Evolutionary conservation across 1,140 invertebrate species (phyloP), one percentile per base, ranked within the genome.

Genomic region (Pseudoatta argentina): DNA sequence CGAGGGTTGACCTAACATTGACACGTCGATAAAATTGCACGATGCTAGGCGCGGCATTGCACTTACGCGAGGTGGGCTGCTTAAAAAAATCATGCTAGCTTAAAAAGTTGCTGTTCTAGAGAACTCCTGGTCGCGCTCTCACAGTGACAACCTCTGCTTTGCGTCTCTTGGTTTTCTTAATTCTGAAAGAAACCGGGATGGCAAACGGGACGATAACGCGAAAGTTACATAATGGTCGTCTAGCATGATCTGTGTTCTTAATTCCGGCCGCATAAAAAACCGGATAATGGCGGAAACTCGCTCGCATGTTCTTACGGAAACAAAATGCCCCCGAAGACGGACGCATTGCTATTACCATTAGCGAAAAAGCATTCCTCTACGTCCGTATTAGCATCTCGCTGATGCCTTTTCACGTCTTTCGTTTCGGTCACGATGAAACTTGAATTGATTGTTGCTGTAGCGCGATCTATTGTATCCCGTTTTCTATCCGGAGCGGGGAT

Each of bases 221-320:
- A 83, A 61, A 73, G 69, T 83, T 83, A 83, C 39, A 83, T 34
- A 72, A 83, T 34, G 69, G 79, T 82, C 79, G 79, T 73, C 69
- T 61, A 27, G 57, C 69, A 83, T 83, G 79, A 83, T 83, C 79
- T 61, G 79, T 83, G 69, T 75, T 83, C 79, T 83, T 83, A 83
- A 83, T 83, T 83, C 69, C 69, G 69, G 39, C 39, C 18, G 55
- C 63, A 83, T 83, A 83, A 83, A 83, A 83, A 83, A 55, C 24
- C 69, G 69, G 69, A 75, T 83, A 83, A 83, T 83, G 79, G 79
- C 69, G 24, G 79, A 75, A 75, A 63, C 55, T 83, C 34, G 53
- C 79, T 82, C 79, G 69, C 69, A 75, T 83, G 69, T 75, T 75
- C 63, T 48, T 55, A 10, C 39, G 44, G 69, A 21, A 73, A 39